Percentiles rank a stretch among this genome's conserved stretches.
phyloP scores from a whole-genome alignment of 2,797 vertebrate genomes.

The Molossus molossus region DNA sequence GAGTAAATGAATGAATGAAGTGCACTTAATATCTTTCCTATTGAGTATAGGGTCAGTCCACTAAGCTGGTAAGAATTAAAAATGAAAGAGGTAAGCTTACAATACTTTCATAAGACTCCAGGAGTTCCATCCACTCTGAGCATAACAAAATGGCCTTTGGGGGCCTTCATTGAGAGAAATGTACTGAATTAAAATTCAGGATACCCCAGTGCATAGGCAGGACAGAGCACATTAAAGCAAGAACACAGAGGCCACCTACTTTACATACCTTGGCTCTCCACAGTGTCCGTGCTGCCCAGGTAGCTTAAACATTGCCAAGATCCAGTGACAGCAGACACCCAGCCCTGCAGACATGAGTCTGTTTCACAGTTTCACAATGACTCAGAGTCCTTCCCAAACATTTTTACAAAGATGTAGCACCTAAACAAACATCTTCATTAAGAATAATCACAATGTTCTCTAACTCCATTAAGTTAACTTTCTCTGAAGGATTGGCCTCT shows the following conservation, averaged over 20 bases:
- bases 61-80: neutral
- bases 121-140: neutral
- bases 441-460: slow-evolving; percentile 25
- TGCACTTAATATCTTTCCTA: neutral
- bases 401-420: neutral
- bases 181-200: neutral
- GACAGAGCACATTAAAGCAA: neutral
- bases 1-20: neutral
- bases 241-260: too few relatives aligned
- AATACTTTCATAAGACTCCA: neutral
- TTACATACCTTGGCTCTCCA: neutral
- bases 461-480: slow-evolving; percentile 7
- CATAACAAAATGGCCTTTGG: neutral
- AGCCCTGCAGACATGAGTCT: neutral
- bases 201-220: neutral
- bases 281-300: neutral
- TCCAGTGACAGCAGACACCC: neutral
- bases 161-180: neutral
- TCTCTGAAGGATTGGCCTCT: neutral
- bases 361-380: neutral
- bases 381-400: slow-evolving; percentile 38
- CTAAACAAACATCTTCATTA: neutral
- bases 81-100: neutral
- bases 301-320: neutral
- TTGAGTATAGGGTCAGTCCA: neutral